Evolutionary conservation across 30 jellyfish, hydroid and myxozoan genomes (phyloP), one percentile per base, ranked within the genome.

Genomic region (Euphysa ruthae): DNA sequence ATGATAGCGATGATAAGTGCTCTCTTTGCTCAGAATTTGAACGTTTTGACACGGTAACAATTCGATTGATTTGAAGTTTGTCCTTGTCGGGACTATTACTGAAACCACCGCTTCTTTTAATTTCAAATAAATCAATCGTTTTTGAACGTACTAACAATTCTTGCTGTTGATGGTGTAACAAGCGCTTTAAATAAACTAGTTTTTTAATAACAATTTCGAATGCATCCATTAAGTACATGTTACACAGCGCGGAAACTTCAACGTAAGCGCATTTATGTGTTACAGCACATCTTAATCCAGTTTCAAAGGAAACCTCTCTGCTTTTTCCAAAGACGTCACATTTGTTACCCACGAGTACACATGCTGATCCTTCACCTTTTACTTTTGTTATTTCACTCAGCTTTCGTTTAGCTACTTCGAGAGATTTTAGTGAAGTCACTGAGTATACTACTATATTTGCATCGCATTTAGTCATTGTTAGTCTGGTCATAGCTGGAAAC

Each of bases 321-420:
- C 30, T 26, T 10, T 49, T 27, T 12, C 10, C 43, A 25, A 32
- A 35, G 5, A 32, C 28, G 71, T 68, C 80, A 15, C 52, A 16
- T 43, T 68, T 68, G 38, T 68, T 68, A 13, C 80, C 80, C 15
- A 68, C 75, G 8, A 68, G 54, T 16, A 68, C 71, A 35, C 80
- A 68, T 6, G 71, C 69, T 28, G 33, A 38, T 16, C 30, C 26
- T 2, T 26, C 14, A 7, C 69, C 80, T 50, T 68, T 68, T 18
- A 21, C 28, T 14, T 68, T 15, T 20, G 55, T 21, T 10, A 68
- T 49, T 22, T 68, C 80, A 8, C 10, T 22, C 4, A 68, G 15
- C 26, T 6, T 26, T 43, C 49, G 27, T 1, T 43, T 43, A 2
- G 80, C 80, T 7, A 14, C 74, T 43, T 68, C 69, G 23, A 68